Conservation (phyloP, 2,888 invertebrate genomes). For the Alloscopus bannaensis region DNA sequence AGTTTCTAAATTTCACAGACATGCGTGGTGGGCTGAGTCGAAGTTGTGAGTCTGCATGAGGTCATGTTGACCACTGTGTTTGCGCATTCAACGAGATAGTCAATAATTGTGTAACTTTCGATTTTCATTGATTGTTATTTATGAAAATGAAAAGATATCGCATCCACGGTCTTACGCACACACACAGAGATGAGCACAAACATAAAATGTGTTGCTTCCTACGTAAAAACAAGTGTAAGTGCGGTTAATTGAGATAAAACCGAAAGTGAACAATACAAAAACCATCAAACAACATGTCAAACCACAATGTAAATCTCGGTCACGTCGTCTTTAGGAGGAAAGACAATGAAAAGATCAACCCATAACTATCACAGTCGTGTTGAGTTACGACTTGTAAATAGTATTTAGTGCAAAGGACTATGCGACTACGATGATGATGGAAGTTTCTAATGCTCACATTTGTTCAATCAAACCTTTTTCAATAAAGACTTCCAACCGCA, state of each 20-base stretch:
- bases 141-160: slow-evolving; percentile 36
- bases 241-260: slow-evolving; percentile 44
- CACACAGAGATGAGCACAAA: neutral
- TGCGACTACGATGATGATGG: neutral
- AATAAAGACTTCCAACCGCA: too few relatives aligned
- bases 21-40: neutral
- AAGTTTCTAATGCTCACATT: too few relatives aligned
- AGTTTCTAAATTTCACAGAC: too few relatives aligned
- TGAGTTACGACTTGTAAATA: neutral
- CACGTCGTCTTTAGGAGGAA: slow-evolving; percentile 12
- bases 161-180: slow-evolving; percentile 5
- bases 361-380: neutral
- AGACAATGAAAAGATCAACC: slow-evolving; percentile 47
- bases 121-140: slow-evolving; percentile 56
- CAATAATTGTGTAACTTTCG: slow-evolving; percentile 36
- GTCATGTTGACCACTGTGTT: slow-evolving; percentile 12
- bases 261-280: slow-evolving; percentile 43
- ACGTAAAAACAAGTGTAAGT: slow-evolving; percentile 15
- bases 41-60: slow-evolving; percentile 18
- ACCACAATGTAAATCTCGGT: slow-evolving; percentile 54
- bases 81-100: neutral
- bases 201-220: neutral
- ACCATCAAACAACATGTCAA: slow-evolving; percentile 48
- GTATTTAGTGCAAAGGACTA: neutral
- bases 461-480: too few relatives aligned